Evolutionary conservation across 1,140 invertebrate genomes (phyloP).

Genomic region (Drosophila murphyi): DNA sequence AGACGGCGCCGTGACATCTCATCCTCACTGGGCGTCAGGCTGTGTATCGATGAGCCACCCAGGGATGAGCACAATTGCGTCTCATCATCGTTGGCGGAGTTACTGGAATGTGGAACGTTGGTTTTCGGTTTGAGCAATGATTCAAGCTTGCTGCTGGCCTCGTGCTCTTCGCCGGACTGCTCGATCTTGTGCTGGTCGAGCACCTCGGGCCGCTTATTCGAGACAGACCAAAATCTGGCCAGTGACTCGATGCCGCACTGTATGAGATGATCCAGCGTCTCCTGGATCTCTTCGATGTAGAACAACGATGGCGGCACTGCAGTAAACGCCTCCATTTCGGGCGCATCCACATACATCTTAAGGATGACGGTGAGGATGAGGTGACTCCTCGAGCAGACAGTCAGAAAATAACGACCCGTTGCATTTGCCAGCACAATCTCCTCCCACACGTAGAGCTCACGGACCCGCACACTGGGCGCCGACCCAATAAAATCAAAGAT

Average conservation of each 20-base stretch:
- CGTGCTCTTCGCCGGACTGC: constrained; percentile 45
- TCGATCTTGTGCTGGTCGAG: constrained; percentile 47
- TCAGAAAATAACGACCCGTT: constrained; percentile 88
- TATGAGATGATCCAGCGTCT: constrained; percentile 88
- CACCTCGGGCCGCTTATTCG: constrained; percentile 86
- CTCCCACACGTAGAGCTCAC: constrained; percentile 91
- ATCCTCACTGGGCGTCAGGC: constrained; percentile 78
- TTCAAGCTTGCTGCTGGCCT: constrained; percentile 83
- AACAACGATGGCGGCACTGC: constrained; percentile 83
- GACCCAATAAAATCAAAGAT: constrained; percentile 88
- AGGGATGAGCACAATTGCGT: constrained; percentile 69
- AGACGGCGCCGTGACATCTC: constrained; percentile 64
- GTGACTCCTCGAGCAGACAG: constrained; percentile 89
- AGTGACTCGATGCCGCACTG: constrained; percentile 87
- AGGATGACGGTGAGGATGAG: constrained; percentile 90
- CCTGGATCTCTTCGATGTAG: constrained; percentile 88
- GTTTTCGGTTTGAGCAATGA: constrained; percentile 85
- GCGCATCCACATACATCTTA: constrained; percentile 87
- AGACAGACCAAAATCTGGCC: constrained; percentile 87
- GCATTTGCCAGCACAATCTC: constrained; percentile 87
- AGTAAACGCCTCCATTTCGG: constrained; percentile 66
- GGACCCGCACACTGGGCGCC: constrained; percentile 86
- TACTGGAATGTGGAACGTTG: constrained; percentile 71
- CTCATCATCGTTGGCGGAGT: constrained; percentile 60
- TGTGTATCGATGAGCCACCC: constrained; percentile 79